Conservation (phyloP, 2,113 vertebrate species). For the Corythaeola cristata region DNA sequence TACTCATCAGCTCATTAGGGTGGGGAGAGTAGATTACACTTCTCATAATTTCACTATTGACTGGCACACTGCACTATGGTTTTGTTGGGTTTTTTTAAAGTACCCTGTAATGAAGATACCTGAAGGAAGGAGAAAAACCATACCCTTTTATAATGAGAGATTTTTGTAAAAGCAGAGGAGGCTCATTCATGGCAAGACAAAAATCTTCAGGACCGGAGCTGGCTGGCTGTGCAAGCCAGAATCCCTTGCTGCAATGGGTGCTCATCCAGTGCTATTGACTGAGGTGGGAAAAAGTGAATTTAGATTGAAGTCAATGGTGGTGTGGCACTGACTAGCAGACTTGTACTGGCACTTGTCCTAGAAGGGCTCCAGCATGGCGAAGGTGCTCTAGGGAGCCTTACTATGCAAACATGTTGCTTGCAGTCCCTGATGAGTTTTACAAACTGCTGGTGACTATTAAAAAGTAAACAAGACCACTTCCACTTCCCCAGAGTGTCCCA, state of each 20-base stretch:
- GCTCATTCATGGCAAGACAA: background rate
- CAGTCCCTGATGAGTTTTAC: background rate
- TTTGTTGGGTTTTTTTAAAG: background rate
- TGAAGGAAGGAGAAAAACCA: background rate
- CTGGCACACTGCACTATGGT: background rate
- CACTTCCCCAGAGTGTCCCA: background rate
- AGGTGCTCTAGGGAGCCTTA: background rate
- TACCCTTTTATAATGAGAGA: background rate
- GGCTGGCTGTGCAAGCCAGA: background rate
- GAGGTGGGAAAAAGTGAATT: background rate
- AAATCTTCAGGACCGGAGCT: background rate
- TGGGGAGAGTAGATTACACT: slow-evolving; percentile 44
- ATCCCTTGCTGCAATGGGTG: background rate
- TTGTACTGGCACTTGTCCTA: background rate
- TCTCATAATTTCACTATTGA: slow-evolving; percentile 35
- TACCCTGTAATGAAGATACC: background rate
- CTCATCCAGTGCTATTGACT: background rate
- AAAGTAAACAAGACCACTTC: background rate
- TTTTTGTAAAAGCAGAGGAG: background rate
- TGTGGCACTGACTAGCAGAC: background rate
- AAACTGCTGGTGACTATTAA: background rate
- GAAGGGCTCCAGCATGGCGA: background rate
- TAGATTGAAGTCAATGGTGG: background rate
- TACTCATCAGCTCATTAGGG: slow-evolving; percentile 56
- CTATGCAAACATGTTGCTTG: background rate